phyloP scores from a whole-genome alignment of 2,797 vertebrate species.

The Acanthiza pusilla region DNA sequence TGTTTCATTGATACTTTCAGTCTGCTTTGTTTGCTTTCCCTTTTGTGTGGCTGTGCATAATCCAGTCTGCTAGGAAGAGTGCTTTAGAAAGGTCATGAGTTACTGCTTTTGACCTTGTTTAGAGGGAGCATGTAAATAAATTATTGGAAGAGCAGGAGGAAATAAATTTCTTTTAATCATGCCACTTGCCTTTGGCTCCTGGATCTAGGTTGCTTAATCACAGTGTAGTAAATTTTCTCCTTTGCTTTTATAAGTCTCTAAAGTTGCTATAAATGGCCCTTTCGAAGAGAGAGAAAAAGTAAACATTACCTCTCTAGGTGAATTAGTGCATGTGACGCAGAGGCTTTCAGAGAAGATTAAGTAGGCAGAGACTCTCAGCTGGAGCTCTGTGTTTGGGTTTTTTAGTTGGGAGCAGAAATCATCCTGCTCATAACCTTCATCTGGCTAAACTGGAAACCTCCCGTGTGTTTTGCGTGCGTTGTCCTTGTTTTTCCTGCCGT shows the following conservation, averaged over 20 bases:
- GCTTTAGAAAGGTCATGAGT: conserved; percentile 7
- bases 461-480: conserved; percentile 24
- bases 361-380: conserved; percentile 74
- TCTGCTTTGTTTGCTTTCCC: conserved; percentile 21
- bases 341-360: conserved; percentile 82
- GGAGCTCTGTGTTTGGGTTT: conserved; percentile 62
- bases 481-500: background rate
- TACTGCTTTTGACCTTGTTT: conserved; percentile 36
- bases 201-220: background rate
- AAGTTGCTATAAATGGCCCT: background rate
- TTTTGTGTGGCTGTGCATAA: conserved; percentile 6
- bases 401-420: conserved; percentile 63
- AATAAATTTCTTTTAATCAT: background rate
- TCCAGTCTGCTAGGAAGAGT: background rate
- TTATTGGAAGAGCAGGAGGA: background rate
- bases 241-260: background rate
- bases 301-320: conserved; percentile 52
- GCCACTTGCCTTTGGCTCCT: background rate
- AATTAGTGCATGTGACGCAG: conserved; percentile 64
- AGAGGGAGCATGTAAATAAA: background rate
- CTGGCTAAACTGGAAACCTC: background rate
- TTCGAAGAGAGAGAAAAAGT: background rate
- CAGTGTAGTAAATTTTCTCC: background rate
- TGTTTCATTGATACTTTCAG: background rate
- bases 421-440: conserved; percentile 61